A percentile compares a stretch with the other conserved stretches of the same genome.
Conservation (phyloP, 2,113 vertebrate genomes). For the Physeter macrocephalus region DNA sequence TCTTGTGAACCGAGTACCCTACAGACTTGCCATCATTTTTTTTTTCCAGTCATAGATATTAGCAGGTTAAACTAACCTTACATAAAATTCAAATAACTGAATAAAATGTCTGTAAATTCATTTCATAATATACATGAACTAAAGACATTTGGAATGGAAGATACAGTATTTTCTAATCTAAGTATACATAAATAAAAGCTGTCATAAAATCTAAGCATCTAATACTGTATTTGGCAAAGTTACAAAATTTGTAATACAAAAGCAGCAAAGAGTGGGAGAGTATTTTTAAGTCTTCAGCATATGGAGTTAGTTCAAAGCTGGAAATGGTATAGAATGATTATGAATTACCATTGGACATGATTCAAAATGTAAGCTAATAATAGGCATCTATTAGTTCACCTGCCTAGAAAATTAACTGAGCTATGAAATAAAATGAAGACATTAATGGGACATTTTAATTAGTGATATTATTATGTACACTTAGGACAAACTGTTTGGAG, state of each 20-base stretch:
- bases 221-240: background rate
- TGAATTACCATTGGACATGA: conserved; percentile 33
- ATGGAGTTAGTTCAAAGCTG: conserved; percentile 11
- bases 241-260: conserved; percentile 10
- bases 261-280: background rate
- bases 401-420: conserved; percentile 39
- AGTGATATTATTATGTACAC: conserved; percentile 11
- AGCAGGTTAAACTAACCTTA: background rate
- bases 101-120: background rate
- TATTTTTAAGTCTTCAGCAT: background rate
- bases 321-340: conserved; percentile 13
- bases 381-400: background rate
- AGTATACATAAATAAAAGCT: background rate
- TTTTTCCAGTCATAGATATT: background rate
- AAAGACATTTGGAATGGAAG: background rate
- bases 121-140: background rate
- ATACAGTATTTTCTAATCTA: background rate
- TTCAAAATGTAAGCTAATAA: conserved; percentile 38
- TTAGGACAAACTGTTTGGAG: conserved; percentile 26
- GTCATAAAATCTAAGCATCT: background rate
- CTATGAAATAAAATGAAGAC: conserved; percentile 55
- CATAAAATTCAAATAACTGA: background rate
- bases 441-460: conserved; percentile 45
- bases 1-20: background rate
- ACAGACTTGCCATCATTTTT: background rate